Conservation (phyloP, 2,888 invertebrate genomes). For the Abrostola triplasia region DNA sequence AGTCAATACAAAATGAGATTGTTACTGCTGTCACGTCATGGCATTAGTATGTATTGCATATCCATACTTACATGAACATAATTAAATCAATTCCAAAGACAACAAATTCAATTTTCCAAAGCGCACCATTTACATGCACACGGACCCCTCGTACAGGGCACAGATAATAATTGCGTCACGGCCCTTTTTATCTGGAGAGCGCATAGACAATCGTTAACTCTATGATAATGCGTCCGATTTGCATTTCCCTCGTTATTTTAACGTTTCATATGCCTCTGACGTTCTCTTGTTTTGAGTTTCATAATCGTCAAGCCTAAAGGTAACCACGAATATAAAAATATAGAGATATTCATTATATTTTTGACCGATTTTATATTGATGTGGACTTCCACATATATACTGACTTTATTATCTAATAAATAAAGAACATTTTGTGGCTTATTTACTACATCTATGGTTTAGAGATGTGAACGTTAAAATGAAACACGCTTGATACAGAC, state of each 20-base stretch:
- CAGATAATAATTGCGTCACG: constrained; percentile 24
- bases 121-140: constrained; percentile 1
- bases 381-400: no score
- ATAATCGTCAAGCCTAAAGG: constrained; percentile 64
- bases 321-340: no score
- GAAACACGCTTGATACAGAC: no score
- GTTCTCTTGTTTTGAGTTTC: constrained; percentile 60
- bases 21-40: no score
- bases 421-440: no score
- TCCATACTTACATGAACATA: background rate
- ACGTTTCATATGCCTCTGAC: constrained; percentile 64
- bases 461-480: no score
- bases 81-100: background rate
- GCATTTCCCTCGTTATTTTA: constrained; percentile 75
- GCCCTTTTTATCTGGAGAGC: constrained; percentile 57
- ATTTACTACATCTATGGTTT: no score
- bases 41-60: background rate
- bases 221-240: constrained; percentile 63
- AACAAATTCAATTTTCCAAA: constrained; percentile 10
- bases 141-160: background rate
- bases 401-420: no score
- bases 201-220: constrained; percentile 58
- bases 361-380: no score
- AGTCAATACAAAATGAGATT: no score
- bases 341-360: no score